phyloP scores from a whole-genome alignment of 2,113 vertebrate genomes.

The Daphoenositta chrysoptera region DNA sequence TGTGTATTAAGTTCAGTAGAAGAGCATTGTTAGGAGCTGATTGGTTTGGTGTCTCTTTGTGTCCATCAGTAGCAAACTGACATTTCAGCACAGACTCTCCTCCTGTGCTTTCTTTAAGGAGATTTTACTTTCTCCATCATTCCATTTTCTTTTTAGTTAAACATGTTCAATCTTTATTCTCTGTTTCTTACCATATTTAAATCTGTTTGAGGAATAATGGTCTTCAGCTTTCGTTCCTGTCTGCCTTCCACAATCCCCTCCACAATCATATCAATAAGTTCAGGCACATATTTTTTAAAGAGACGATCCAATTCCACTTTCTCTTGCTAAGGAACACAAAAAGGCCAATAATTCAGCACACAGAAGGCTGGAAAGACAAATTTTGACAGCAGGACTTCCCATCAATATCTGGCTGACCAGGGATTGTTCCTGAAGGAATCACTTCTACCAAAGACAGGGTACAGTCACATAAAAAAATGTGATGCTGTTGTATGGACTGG shows the following conservation, averaged over 20 bases:
- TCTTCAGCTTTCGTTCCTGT: conserved; percentile 85
- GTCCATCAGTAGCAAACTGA: neutral
- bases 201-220: conserved; percentile 89
- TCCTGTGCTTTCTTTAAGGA: neutral
- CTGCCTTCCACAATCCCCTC: conserved; percentile 86
- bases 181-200: conserved; percentile 87
- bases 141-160: neutral
- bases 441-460: neutral
- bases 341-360: neutral
- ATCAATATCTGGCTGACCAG: neutral
- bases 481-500: neutral
- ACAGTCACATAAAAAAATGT: neutral
- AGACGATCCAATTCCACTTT: conserved; percentile 72
- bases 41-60: neutral
- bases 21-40: neutral
- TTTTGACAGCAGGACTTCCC: neutral
- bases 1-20: neutral
- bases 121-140: neutral
- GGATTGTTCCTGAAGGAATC: neutral
- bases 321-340: conserved; percentile 65
- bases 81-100: neutral
- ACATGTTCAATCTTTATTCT: neutral
- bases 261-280: conserved; percentile 85
- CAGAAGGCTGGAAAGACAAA: neutral
- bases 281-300: conserved; percentile 90